These are phyloP conservation scores for Rhipidura dahli DNA, from an alignment of 2,113 vertebrate genomes.

Conservation along the genomic window DNA sequence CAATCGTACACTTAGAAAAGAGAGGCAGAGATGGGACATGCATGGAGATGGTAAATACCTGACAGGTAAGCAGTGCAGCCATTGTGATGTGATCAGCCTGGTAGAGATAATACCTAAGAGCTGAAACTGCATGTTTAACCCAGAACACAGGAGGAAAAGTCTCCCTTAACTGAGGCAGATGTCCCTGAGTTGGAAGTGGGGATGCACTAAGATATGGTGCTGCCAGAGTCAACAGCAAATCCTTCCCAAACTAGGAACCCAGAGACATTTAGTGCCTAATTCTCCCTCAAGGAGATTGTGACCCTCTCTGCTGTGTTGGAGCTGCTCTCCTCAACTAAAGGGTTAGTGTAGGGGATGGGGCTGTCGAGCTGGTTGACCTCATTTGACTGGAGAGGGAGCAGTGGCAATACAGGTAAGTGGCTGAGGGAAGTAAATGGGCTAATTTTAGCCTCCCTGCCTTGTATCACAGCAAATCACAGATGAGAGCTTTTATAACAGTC, in stretches of 20 bases:
- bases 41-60: neutral
- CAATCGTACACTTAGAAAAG: neutral
- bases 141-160: neutral
- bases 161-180: neutral
- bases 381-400: neutral
- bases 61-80: neutral
- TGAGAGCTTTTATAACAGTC: neutral
- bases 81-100: neutral
- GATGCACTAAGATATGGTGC: accelerated
- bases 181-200: neutral
- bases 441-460: neutral
- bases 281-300: neutral
- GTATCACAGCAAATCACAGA: neutral
- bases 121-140: neutral
- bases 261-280: neutral
- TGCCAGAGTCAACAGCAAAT: neutral
- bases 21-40: neutral
- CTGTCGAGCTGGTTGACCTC: neutral
- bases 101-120: neutral
- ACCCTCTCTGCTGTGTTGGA: neutral
- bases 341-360: neutral
- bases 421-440: neutral
- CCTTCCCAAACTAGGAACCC: neutral
- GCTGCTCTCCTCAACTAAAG: neutral
- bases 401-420: neutral